These are phyloP conservation scores for Parauchenoglanis ngamensis DNA, from an alignment of 2,797 vertebrate species.

Conservation along the genomic window DNA sequence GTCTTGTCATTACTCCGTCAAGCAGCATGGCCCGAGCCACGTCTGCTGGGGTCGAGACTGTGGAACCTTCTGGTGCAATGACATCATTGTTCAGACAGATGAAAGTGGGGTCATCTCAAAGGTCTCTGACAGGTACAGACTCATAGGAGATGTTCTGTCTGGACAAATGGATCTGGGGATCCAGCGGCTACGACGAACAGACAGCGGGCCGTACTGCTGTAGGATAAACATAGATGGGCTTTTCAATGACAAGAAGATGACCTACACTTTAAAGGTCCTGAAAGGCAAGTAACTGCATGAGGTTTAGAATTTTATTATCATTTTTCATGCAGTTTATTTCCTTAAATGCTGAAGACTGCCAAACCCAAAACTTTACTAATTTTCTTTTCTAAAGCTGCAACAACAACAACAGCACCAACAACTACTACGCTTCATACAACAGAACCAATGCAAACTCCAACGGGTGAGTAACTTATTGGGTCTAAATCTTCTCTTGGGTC, in stretches of 20 bases:
- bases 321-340: background rate
- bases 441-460: conserved; percentile 40
- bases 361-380: background rate
- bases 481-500: background rate
- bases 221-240: conserved; percentile 75
- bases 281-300: conserved; percentile 66
- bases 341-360: background rate
- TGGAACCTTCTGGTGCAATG: conserved; percentile 79
- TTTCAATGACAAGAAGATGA: conserved; percentile 79
- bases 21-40: conserved; percentile 71
- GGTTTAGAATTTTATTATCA: background rate
- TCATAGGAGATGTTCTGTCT: conserved; percentile 72
- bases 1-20: conserved; percentile 77
- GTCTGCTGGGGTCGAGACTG: conserved; percentile 79
- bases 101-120: conserved; percentile 72
- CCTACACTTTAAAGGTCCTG: conserved; percentile 75
- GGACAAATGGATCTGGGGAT: conserved; percentile 79
- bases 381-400: conserved; percentile 48
- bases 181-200: conserved; percentile 63
- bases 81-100: conserved; percentile 76
- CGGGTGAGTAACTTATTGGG: conserved; percentile 45
- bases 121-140: conserved; percentile 71
- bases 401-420: conserved; percentile 33
- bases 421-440: conserved; percentile 34
- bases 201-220: conserved; percentile 79